These are phyloP conservation scores for Pachypeltis micranthus DNA, from an alignment of 1,140 invertebrate genomes.

Conservation along the genomic window DNA sequence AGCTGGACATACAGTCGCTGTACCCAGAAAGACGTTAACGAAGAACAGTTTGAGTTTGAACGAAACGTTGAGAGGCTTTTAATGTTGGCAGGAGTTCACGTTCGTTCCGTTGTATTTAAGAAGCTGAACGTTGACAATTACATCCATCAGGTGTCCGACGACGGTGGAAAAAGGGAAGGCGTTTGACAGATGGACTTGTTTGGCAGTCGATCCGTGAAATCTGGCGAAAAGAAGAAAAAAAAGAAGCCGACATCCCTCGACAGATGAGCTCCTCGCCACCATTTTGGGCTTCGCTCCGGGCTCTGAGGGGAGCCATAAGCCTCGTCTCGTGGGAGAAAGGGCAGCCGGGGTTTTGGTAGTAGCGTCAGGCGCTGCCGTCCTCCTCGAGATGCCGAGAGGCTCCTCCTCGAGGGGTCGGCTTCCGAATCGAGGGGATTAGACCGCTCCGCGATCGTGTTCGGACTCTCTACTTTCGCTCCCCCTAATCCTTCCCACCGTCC, in stretches of 20 bases:
- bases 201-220: slow-evolving; percentile 2
- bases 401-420: background rate
- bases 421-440: background rate
- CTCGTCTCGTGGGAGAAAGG: background rate
- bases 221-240: too few relatives aligned
- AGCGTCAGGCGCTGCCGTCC: background rate
- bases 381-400: background rate
- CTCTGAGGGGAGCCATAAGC: background rate
- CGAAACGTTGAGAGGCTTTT: too few relatives aligned
- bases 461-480: background rate
- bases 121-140: too few relatives aligned
- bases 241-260: too few relatives aligned
- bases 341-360: background rate
- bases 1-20: too few relatives aligned
- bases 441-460: background rate
- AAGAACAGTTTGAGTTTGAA: too few relatives aligned
- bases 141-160: too few relatives aligned
- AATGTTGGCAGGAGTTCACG: too few relatives aligned
- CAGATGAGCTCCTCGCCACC: background rate
- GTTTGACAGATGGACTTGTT: slow-evolving; percentile 8
- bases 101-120: too few relatives aligned
- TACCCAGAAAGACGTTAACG: too few relatives aligned
- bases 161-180: too few relatives aligned
- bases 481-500: background rate
- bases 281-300: background rate